These are phyloP conservation scores for Neomorphus geoffroyi DNA, from an alignment of 2,797 vertebrate genomes.

Conservation along the genomic window DNA sequence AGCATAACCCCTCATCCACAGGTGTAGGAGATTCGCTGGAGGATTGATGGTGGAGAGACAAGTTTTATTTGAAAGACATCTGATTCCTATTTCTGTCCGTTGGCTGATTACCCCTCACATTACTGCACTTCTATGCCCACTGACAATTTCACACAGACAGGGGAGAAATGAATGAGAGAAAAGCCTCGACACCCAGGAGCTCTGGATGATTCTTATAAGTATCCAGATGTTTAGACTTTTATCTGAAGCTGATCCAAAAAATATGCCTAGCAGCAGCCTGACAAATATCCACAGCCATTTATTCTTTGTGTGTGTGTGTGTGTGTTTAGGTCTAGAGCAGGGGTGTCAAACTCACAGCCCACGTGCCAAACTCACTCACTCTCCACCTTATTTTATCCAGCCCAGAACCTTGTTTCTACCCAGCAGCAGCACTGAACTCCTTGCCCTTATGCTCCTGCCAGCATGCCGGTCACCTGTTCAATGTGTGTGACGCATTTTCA, in stretches of 20 bases:
- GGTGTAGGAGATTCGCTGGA: conserved; percentile 53
- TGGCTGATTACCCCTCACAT: neutral
- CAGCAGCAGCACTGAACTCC: too few species aligned
- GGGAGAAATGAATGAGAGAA: conserved; percentile 40
- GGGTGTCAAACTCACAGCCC: too few species aligned
- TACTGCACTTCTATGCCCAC: conserved; percentile 47
- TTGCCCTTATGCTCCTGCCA: too few species aligned
- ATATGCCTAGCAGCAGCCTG: conserved; percentile 17
- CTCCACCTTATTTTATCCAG: too few species aligned
- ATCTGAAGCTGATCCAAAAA: conserved; percentile 41
- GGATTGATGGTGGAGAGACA: conserved; percentile 10
- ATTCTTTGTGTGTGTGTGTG: neutral
- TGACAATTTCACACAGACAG: conserved; percentile 9
- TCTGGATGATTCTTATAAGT: conserved; percentile 37
- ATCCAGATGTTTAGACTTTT: conserved; percentile 45
- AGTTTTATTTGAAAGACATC: conserved; percentile 54
- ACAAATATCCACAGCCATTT: conserved; percentile 18
- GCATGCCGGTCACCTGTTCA: too few species aligned
- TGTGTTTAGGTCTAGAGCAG: too few species aligned
- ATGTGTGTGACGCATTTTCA: too few species aligned
- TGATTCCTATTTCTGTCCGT: conserved; percentile 58
- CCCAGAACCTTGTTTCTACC: too few species aligned
- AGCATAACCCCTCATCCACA: conserved; percentile 4
- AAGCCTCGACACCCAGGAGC: conserved; percentile 21
- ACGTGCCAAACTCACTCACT: too few species aligned